Base-by-base conservation (phyloP, 2,797 vertebrate species). In the Rhincodon typus region DNA sequence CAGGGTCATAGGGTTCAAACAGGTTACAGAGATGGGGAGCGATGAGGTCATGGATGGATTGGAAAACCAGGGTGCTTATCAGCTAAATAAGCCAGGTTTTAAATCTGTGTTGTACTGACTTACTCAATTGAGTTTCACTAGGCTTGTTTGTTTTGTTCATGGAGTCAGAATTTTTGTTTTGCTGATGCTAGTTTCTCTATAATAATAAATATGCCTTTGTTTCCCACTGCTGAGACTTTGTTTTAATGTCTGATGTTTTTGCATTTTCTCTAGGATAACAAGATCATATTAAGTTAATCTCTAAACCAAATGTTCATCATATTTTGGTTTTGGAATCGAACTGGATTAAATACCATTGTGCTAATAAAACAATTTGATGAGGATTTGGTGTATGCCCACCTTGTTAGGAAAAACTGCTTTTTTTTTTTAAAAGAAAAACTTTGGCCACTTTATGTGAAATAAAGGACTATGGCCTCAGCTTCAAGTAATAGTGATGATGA, bases 401-500 rank as follows among this genome's bases (percentile, higher is more conserved):
- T 91, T 8, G 34, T 62, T n/a, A 6, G 88, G 88, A 19, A 15
- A 57, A 62, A 53, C 53, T 87, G 12, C 87, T n/a, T 30, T 34
- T 90, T 90, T 38, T 82, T 42, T 82, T 42, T 34, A 23, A 19
- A 17, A 62, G 34, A 38, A 21, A 23, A 93, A 93, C 57, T 66
- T 91, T 19, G 7, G 38, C 15, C 17, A 38, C 1, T 7, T 82
- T 82, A 21, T 10, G 38, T 91, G 88, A 67, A 91, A 66, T 57
- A 90, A 93, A 93, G 62, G 25, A 94, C 21, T 30, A 94, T 94
- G 93, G 93, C 93, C 93, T 70, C 93, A 19, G 25, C 93, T 69
- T 94, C 84, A 17, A 72, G 95, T 53, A 91, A 74, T 62, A 90
- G 69, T 77, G 95, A 96, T 42, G 90, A 95, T 57, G 90, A 96